Conservation (phyloP, 2,797 vertebrate genomes). For the Rhabdophis nuchalis region DNA sequence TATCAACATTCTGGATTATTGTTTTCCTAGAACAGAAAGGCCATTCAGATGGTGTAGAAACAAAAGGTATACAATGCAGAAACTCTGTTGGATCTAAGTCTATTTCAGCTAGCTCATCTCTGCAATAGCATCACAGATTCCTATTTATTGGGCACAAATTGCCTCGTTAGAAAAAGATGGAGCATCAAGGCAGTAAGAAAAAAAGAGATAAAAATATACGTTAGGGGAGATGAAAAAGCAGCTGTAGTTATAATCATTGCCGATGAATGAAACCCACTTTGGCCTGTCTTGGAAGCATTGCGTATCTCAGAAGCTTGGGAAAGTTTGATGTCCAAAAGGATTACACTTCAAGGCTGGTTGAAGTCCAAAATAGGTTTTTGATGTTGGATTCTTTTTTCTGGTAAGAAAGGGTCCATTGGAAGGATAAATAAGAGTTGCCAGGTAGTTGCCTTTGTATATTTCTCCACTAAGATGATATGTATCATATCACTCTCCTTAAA, state of each 20-base stretch:
- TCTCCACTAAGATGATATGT: not conserved
- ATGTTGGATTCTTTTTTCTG: not conserved
- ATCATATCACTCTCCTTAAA: not conserved
- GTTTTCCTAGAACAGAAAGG: not conserved
- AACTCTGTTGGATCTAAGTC: not conserved
- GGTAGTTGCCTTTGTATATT: not conserved
- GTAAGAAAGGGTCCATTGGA: not conserved
- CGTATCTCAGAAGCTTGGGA: not conserved
- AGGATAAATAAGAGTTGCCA: not conserved
- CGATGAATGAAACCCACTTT: not conserved
- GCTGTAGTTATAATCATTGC: not conserved
- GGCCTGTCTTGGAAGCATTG: not conserved
- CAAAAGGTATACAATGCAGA: not conserved
- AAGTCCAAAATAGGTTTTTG: not conserved
- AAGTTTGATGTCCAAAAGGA: not conserved
- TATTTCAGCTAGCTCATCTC: not conserved
- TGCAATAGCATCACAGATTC: not conserved
- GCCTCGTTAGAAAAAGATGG: not conserved
- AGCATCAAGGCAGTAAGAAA: not conserved
- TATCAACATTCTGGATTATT: not conserved
- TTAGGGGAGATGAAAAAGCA: not conserved
- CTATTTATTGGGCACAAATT: not conserved
- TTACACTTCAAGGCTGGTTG: not conserved
- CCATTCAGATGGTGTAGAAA: not conserved
- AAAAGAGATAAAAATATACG: not conserved